Evolutionary conservation across 2,888 invertebrate species (phyloP), one percentile per base, ranked within the genome.

Genomic region (Lobophora halterata): DNA sequence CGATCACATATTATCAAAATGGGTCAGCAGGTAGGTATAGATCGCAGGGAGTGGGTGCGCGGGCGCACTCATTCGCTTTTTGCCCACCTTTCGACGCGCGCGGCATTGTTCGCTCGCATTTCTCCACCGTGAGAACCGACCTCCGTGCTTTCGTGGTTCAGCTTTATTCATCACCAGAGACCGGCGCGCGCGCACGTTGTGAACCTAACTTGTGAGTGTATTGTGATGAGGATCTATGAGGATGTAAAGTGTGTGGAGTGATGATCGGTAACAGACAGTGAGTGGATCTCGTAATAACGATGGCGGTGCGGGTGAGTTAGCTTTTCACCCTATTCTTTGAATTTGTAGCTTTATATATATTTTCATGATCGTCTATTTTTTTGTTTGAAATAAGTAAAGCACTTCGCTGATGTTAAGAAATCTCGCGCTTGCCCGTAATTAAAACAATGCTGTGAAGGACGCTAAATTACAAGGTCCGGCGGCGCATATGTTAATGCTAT

Each of bases 51-150:
- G 57, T 29, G 40, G 44, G 45, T 45, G 49, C 44, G 40, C 46
- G 59, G 51, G 64, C 49, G 66, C 62, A 73, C 73, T 79, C 82
- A 83, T 83, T 85, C 82, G 73, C 79, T 86, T 86, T 87, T 87
- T 87, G 85, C 81, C 75, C 75, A 78, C 86, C 86, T 87, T 85
- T 86, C 86, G 79, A 83, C 79, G 74, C 82, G 70, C 80, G 81
- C 85, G n/a, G 86, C 83, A 82, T 70, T 76, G 69, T 77, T 73
- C 71, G 70, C 71, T 60, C 65, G 77, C 85, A 80, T 86, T 85
- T 87, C 86, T 79, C 83, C 77, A 71, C 69, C 85, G 86, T 87
- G 86, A 77, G 86, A 87, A 85, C 71, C 59, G 52, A 60, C 71
- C 71, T 72, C 73, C 71, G 83, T 83, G 82, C 69, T 70, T 75